These are phyloP conservation scores for Pampusana beccarii DNA, from an alignment of 2,113 vertebrate species.

Conservation along the genomic window DNA sequence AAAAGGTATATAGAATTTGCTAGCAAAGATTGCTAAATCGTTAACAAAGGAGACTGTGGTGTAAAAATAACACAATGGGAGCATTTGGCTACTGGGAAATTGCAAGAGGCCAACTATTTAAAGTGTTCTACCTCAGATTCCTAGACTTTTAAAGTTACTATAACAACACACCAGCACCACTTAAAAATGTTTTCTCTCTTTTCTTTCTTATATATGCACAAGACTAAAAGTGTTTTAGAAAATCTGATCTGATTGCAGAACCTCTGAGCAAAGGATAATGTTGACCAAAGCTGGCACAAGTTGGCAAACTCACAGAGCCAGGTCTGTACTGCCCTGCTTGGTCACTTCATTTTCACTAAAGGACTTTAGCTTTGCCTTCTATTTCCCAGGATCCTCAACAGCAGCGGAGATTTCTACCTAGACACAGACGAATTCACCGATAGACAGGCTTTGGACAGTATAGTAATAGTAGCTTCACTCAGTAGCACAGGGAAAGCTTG, in stretches of 20 bases:
- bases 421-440: constrained; percentile 5
- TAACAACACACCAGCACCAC: constrained; percentile 29
- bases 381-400: constrained; percentile 27
- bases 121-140: neutral
- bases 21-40: neutral
- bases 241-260: constrained; percentile 29
- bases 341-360: constrained; percentile 22
- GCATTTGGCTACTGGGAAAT: neutral
- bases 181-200: constrained; percentile 19
- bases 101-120: neutral
- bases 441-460: neutral
- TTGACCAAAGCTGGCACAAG: constrained; percentile 42
- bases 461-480: constrained; percentile 29
- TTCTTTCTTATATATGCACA: neutral
- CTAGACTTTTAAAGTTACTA: constrained; percentile 29
- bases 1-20: neutral
- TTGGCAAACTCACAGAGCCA: constrained; percentile 9
- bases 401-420: constrained; percentile 5
- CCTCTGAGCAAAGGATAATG: neutral
- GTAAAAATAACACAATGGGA: neutral
- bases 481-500: neutral
- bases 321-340: neutral
- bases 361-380: constrained; percentile 5
- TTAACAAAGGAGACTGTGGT: neutral
- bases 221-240: neutral